Evolutionary conservation across 2,888 invertebrate genomes (phyloP), one percentile per base, ranked within the genome.

Genomic region (Leptopilina syphax): DNA sequence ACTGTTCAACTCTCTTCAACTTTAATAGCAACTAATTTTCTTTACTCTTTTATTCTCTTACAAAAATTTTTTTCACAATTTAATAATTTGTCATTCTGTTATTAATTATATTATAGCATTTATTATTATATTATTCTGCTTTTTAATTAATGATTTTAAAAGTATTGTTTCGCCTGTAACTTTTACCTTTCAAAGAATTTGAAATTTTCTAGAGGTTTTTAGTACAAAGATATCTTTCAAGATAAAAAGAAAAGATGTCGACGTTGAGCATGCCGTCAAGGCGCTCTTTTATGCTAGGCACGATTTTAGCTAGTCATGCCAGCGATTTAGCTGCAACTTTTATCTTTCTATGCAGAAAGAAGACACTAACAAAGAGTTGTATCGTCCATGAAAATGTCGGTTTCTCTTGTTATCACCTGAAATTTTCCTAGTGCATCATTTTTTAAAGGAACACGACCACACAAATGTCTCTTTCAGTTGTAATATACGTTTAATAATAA

Each of bases 271-370:
- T 70, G 54, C 34, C 27, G 13, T 27, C 27, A 54, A 73, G 57
- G 57, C 27, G 34, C n/a, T 34, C 70, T 27, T 57, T 57, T 73
- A 73, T 73, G 34, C 34, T 9, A 57, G 13, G 57, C 57, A 73
- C 57, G 73, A 41, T n/a, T 73, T 73, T 57, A 60, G 73, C 73
- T 34, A 73, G 57, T 41, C 73, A 57, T 57, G 73, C 57, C 27
- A 57, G 57, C 57, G 57, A 73, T 73, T 60, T 57, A 41, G 73
- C 34, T 73, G 73, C 73, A 73, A 73, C 73, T 73, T 73, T 73
- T 60, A 73, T 60, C 34, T 27, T 34, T 70, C n/a, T 60, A 54
- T 73, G 34, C 73, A n/a, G 41, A 57, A n/a, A 73, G 73, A n/a
- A 34, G 54, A 57, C 41, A n/a, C 57, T 73, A 73, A 73, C 57